These are phyloP conservation scores for Phrynocephalus guinanensis DNA, from an alignment of 2,797 vertebrate species.

Conservation along the genomic window DNA sequence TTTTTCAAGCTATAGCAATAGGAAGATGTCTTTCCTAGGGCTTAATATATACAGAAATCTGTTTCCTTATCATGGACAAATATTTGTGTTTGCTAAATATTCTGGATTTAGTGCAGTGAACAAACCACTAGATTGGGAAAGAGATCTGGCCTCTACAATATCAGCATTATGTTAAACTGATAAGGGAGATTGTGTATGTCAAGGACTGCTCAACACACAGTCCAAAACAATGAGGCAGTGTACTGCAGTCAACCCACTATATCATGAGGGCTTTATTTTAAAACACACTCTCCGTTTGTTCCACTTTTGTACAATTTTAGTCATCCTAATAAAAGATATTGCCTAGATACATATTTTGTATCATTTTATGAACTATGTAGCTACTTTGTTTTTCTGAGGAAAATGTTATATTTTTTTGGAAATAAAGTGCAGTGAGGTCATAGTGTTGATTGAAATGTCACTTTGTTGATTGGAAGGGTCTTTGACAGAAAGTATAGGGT, in stretches of 20 bases:
- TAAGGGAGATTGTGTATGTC: background rate
- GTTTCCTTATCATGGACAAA: background rate
- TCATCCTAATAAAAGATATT: no score
- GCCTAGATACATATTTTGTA: no score
- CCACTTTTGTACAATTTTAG: no score
- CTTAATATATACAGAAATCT: background rate
- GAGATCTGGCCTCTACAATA: background rate
- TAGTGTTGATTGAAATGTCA: conserved; percentile 59
- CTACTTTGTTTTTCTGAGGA: background rate
- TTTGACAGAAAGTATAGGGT: conserved; percentile 64
- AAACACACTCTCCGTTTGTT: no score
- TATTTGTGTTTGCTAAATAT: background rate
- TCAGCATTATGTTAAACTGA: no score
- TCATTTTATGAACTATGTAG: no score
- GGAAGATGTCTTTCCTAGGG: background rate
- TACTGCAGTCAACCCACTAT: no score
- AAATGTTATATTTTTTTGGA: conserved; percentile 40
- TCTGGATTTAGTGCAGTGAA: background rate
- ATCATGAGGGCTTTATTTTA: no score
- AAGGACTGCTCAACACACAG: background rate
- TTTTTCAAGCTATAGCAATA: background rate
- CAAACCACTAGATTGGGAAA: background rate
- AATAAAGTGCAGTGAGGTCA: background rate
- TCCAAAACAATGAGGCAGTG: background rate
- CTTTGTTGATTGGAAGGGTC: conserved; percentile 47